Percentiles rank a stretch among this genome's conserved stretches.
Conservation (phyloP, 2,113 vertebrate genomes). For the Atractosteus spatula region DNA sequence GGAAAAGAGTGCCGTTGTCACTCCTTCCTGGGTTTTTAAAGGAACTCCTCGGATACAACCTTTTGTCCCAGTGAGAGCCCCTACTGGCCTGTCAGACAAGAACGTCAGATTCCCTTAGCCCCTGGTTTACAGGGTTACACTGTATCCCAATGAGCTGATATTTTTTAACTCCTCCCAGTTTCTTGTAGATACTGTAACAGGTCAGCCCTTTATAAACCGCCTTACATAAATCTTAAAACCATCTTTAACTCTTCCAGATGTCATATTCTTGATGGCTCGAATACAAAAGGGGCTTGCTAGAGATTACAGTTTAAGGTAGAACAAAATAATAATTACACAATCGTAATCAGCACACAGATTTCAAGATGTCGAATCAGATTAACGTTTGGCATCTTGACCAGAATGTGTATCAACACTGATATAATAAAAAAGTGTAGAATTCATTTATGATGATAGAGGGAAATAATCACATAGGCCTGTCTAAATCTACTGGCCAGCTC, state of each 20-base stretch:
- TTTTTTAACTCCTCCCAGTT: conserved; percentile 49
- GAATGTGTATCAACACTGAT: conserved; percentile 18
- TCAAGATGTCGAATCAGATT: conserved; percentile 53
- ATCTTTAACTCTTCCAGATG: conserved; percentile 69
- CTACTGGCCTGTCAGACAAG: conserved; percentile 50
- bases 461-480: too few relatives aligned
- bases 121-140: conserved; percentile 40
- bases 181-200: conserved; percentile 30
- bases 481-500: too few relatives aligned
- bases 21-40: conserved; percentile 58
- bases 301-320: conserved; percentile 65
- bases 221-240: conserved; percentile 73
- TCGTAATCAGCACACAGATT: conserved; percentile 36
- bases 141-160: conserved; percentile 30
- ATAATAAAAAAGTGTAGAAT: too few relatives aligned
- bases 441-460: too few relatives aligned
- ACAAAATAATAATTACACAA: conserved; percentile 62
- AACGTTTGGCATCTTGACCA: conserved; percentile 54
- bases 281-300: conserved; percentile 21
- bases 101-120: conserved; percentile 54
- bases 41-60: conserved; percentile 25
- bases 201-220: conserved; percentile 53
- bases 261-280: conserved; percentile 51
- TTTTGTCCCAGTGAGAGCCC: conserved; percentile 46
- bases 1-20: conserved; percentile 29